A percentile compares a stretch with the other conserved stretches of the same genome.
These are phyloP conservation scores for Exocentrus adspersus DNA, from an alignment of 2,888 invertebrate species.

Conservation along the genomic window DNA sequence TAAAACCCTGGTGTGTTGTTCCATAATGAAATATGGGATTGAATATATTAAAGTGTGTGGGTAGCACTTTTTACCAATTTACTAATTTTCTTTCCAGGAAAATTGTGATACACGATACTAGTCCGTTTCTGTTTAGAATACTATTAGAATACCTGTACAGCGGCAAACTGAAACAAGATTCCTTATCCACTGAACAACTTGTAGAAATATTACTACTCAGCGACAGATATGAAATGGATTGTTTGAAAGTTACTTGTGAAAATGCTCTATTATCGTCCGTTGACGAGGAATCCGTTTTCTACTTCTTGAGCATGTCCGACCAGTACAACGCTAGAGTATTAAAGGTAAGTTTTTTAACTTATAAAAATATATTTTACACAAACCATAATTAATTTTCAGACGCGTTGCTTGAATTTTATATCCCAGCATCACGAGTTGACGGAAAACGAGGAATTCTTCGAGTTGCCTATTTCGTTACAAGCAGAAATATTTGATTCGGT, in stretches of 20 bases:
- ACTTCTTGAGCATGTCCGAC: conserved; percentile 73
- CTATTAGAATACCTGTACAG: conserved; percentile 74
- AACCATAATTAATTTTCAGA: conserved; percentile 58
- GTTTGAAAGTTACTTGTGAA: conserved; percentile 72
- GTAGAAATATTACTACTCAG: conserved; percentile 73
- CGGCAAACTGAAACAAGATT: conserved; percentile 67
- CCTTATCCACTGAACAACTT: conserved; percentile 66
- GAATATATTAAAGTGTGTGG: too few species aligned
- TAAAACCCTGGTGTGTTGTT: too few species aligned
- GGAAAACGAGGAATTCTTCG: conserved; percentile 68
- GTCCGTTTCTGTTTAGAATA: conserved; percentile 70
- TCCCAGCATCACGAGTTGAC: conserved; percentile 67
- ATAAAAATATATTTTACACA: not conserved
- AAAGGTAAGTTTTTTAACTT: conserved; percentile 62
- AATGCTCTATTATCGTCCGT: conserved; percentile 69
- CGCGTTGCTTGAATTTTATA: conserved; percentile 66
- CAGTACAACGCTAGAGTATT: conserved; percentile 71
- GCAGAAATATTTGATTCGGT: conserved; percentile 68
- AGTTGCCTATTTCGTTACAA: conserved; percentile 68
- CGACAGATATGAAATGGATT: conserved; percentile 72
- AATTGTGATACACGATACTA: conserved; percentile 74
- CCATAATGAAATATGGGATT: too few species aligned
- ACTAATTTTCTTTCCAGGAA: conserved; percentile 63
- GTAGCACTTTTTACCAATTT: too few species aligned
- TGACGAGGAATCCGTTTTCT: conserved; percentile 72